Conservation (phyloP, 1,140 invertebrate species). For the Sarcophaga peregrina region DNA sequence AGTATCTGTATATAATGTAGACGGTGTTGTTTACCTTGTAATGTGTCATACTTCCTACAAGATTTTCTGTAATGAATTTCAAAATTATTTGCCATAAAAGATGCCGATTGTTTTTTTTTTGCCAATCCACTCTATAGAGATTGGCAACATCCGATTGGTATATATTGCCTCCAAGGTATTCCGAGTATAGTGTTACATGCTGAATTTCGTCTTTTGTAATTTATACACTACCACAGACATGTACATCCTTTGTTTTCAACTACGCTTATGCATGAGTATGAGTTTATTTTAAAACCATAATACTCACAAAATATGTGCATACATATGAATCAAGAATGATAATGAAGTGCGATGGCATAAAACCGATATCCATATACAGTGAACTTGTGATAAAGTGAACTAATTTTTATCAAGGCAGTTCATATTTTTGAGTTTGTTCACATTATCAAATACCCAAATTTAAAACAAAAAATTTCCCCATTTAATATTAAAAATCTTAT, state of each 20-base stretch:
- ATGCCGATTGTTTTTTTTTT: no score
- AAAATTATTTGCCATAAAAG: no score
- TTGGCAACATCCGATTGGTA: not conserved
- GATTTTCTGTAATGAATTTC: no score
- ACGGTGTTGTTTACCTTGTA: no score
- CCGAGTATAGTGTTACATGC: not conserved
- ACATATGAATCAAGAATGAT: not conserved
- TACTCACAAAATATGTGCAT: not conserved
- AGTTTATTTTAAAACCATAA: not conserved
- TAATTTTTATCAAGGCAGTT: no score
- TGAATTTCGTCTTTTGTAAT: not conserved
- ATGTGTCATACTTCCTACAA: no score
- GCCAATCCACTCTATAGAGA: not conserved
- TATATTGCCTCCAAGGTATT: not conserved
- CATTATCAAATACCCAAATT: no score
- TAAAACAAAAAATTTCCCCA: no score
- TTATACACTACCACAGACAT: slow-evolving; percentile 3
- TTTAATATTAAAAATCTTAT: no score
- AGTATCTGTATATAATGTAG: not conserved
- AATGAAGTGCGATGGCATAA: slow-evolving; percentile 18
- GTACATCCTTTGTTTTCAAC: not conserved
- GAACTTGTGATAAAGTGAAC: no score
- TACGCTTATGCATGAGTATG: not conserved
- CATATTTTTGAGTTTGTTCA: no score
- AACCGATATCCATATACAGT: not conserved